These are phyloP conservation scores for Passerculus sandwichensis DNA, from an alignment of 2,797 vertebrate genomes.

Conservation along the genomic window DNA sequence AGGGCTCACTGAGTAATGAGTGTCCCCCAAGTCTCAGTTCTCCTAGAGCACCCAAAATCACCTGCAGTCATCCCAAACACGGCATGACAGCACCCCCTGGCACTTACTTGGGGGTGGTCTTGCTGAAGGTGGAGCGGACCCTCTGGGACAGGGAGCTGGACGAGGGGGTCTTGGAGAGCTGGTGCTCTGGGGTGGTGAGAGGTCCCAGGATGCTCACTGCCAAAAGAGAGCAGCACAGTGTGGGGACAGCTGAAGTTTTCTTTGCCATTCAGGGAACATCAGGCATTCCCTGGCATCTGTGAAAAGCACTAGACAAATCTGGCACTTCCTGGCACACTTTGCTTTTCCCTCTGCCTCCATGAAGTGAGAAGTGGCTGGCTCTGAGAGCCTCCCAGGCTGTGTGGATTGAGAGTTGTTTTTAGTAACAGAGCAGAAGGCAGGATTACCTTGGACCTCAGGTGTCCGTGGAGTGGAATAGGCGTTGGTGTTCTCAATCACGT, in stretches of 20 bases:
- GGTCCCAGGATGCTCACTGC: constrained; percentile 93
- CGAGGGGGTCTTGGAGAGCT: constrained; percentile 91
- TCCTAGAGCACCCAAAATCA: neutral
- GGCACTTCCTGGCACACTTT: neutral
- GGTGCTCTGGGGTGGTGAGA: constrained; percentile 93
- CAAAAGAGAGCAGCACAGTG: constrained; percentile 17
- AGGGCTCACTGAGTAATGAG: rapidly evolving
- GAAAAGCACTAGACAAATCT: neutral
- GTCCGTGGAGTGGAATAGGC: constrained; percentile 89
- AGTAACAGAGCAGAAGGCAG: neutral
- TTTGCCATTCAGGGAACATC: neutral
- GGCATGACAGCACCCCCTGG: rapidly evolving
- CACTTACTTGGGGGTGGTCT: constrained; percentile 89
- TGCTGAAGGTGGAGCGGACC: constrained; percentile 87
- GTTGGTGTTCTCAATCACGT: constrained; percentile 90
- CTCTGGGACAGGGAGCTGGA: constrained; percentile 93
- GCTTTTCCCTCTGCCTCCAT: neutral
- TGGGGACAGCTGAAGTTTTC: neutral
- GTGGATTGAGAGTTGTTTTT: neutral
- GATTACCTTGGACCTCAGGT: constrained; percentile 87
- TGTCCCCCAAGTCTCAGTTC: neutral
- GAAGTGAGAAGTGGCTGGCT: neutral
- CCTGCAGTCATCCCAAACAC: neutral
- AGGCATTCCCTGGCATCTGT: constrained; percentile 6
- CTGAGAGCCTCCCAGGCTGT: neutral